Evolutionary conservation across 2,888 invertebrate species (phyloP).

Genomic region (Andrena dorsata): DNA sequence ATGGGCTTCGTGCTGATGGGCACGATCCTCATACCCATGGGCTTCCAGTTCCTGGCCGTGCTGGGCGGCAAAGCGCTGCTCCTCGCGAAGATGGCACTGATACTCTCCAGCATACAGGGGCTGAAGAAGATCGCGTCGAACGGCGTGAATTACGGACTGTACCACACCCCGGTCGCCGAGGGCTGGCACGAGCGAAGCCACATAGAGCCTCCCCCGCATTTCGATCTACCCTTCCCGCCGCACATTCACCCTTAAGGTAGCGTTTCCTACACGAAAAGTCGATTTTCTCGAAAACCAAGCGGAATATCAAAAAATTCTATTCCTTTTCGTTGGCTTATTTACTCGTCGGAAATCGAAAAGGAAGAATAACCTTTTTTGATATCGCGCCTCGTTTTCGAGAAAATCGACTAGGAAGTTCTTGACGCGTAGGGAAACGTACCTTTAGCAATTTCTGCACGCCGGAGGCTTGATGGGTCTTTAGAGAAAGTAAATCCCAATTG

Average conservation of each 20-base stretch:
- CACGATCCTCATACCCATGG: constrained; percentile 92
- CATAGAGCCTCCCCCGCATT: constrained; percentile 67
- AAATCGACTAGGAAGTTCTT: too few species aligned
- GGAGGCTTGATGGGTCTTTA: too few species aligned
- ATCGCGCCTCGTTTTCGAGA: too few species aligned
- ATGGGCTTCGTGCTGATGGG: constrained; percentile 92
- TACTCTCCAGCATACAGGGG: constrained; percentile 92
- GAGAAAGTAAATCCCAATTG: too few species aligned
- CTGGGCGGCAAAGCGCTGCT: constrained; percentile 93
- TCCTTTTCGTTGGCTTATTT: too few species aligned
- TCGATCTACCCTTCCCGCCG: constrained; percentile 52
- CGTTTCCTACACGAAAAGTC: background rate
- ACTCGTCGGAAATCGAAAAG: background rate
- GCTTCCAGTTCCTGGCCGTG: constrained; percentile 93
- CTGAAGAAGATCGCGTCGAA: constrained; percentile 91
- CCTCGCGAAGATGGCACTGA: constrained; percentile 92
- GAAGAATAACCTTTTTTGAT: background rate
- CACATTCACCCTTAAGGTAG: constrained; percentile 15
- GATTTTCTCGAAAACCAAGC: background rate
- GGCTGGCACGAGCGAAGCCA: constrained; percentile 83
- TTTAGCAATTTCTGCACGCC: too few species aligned
- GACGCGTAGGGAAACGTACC: too few species aligned
- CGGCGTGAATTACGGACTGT: constrained; percentile 91
- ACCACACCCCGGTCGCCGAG: constrained; percentile 86
- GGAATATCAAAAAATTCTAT: too few species aligned